Conservation (phyloP, 2,113 vertebrate species). For the Montifringilla adamsi region DNA sequence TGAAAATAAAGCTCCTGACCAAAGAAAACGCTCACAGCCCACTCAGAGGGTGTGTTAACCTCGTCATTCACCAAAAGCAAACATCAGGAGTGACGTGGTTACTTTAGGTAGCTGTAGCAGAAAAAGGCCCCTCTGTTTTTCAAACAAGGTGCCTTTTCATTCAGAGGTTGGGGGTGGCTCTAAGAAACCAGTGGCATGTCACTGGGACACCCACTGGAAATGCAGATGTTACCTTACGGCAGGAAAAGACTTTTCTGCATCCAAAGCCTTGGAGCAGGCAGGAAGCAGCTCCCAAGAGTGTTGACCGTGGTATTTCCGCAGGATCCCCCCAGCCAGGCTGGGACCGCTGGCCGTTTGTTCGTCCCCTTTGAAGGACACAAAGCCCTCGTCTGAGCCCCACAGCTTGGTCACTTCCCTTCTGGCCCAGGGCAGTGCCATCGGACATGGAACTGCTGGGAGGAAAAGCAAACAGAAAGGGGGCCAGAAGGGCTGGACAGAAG, state of each 20-base stretch:
- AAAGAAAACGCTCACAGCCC: not conserved
- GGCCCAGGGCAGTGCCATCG: fast-evolving
- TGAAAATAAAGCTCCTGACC: constrained; percentile 7
- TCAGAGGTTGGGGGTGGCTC: not conserved
- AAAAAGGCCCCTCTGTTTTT: constrained; percentile 33
- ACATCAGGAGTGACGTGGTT: not conserved
- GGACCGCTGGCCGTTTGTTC: not conserved
- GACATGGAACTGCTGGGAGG: not conserved
- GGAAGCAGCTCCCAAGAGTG: not conserved
- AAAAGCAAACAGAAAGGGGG: constrained; percentile 18
- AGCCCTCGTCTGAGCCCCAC: not conserved
- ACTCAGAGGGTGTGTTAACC: not conserved
- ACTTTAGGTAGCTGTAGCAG: constrained; percentile 9
- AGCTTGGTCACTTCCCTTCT: not conserved
- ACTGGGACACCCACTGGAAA: not conserved
- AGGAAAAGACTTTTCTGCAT: not conserved
- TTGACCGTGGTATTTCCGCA: not conserved
- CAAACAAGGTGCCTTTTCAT: constrained; percentile 54
- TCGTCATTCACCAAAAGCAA: not conserved
- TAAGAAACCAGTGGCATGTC: not conserved
- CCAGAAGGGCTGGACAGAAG: not conserved
- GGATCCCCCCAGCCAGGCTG: not conserved
- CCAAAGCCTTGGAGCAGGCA: too few species aligned
- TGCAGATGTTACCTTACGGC: not conserved
- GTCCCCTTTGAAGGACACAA: constrained; percentile 19